Percentiles rank a stretch among this genome's conserved stretches.
phyloP scores from a whole-genome alignment of 2,888 invertebrate genomes.

The Drosophila fungiperda region DNA sequence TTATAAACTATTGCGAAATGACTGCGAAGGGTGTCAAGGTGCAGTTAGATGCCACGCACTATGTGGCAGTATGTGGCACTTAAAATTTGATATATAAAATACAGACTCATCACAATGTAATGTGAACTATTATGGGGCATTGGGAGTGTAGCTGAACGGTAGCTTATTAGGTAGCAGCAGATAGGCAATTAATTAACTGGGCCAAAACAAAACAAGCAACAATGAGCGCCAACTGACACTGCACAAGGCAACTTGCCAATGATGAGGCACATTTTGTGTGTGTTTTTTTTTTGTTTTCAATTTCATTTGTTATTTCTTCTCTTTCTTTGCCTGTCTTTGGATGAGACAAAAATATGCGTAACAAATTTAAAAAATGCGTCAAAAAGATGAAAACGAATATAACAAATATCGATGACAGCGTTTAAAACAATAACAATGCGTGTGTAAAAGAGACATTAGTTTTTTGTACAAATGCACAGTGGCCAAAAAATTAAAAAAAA shows the following conservation, averaged over 20 bases:
- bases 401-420: slow-evolving; percentile 24
- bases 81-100: slow-evolving; percentile 36
- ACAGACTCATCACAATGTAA: neutral
- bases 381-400: neutral
- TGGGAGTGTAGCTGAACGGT: slow-evolving; percentile 45
- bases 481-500: neutral
- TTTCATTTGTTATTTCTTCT: slow-evolving; percentile 6
- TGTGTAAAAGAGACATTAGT: slow-evolving; percentile 31
- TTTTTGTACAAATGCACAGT: slow-evolving; percentile 34
- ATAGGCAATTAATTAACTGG: slow-evolving; percentile 65
- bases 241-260: slow-evolving; percentile 38
- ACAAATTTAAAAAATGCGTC: slow-evolving; percentile 19
- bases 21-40: slow-evolving; percentile 67
- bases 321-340: neutral
- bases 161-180: slow-evolving; percentile 14
- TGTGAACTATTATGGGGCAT: slow-evolving; percentile 25
- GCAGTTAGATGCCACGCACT: slow-evolving; percentile 28
- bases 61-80: slow-evolving; percentile 6
- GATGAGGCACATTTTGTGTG: slow-evolving; percentile 27
- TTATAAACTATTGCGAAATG: slow-evolving; percentile 58
- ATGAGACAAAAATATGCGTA: slow-evolving; percentile 52
- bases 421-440: slow-evolving; percentile 7
- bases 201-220: slow-evolving; percentile 28
- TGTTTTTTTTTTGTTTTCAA: slow-evolving; percentile 11
- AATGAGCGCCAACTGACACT: slow-evolving; percentile 12